Evolutionary conservation across 2,888 invertebrate species (phyloP), one percentile per base, ranked within the genome.

Genomic region (Drosophila macrospina): DNA sequence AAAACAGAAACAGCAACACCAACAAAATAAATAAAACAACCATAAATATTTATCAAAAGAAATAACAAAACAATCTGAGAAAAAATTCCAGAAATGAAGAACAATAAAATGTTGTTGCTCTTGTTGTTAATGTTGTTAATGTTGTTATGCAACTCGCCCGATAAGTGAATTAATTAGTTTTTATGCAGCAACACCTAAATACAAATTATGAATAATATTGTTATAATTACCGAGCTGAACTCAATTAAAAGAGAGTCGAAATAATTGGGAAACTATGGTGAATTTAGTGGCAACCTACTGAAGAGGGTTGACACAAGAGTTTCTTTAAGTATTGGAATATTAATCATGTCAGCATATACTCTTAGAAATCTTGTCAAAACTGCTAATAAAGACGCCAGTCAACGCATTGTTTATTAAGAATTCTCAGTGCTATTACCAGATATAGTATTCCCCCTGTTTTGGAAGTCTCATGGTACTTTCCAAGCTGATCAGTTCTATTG

Each of bases 31-130:
- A 84, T 71, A 70, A 83, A 80, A 70, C 47, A 54, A 34, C 74
- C 81, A 80, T 84, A 84, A 78, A 84, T 83, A 86, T 74, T 86
- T 83, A 80, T 69, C 64, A 84, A 66, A 75, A 69, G 75, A 78
- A 76, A 78, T 62, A 74, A 66, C 69, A 65, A 78, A 76, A 78
- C 69, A 76, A 76, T 62, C 69, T 62, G 44, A 37, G 55, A 69
- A 69, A 59, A 59, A 81, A 75, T 71, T 54, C 47, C 52, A 64
- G 41, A 79, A 75, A 79, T 63, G 55, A 48, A 70, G 52, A 79
- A 67, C 66, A 79, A 70, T 79, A 47, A 70, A 79, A 54, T 63
- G 36, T 37, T 26, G n/a, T 56, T 74, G 52, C n/a, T 20, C 20
- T 20, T 20, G 20, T 20, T 20, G n/a, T n/a, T n/a, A n/a, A n/a